Conservation (phyloP, 2,888 invertebrate species). For the Sarcophaga variegata region DNA sequence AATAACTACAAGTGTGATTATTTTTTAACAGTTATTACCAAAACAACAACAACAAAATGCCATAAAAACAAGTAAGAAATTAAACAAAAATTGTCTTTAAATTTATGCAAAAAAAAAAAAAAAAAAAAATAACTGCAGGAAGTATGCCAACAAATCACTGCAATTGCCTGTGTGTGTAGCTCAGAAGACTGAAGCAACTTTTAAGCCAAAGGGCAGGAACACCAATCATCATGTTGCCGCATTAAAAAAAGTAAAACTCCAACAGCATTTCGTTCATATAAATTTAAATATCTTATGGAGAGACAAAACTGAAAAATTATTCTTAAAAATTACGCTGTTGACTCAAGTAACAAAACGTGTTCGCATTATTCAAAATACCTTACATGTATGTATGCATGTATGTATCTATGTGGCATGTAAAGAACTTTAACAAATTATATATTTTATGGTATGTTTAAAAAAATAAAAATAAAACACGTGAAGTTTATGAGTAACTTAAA, state of each 20-base stretch:
- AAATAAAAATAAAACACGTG: not conserved
- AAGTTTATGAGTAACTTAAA: conserved; percentile 75
- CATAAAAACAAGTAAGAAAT: conserved; percentile 45
- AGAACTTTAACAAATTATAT: conserved; percentile 51
- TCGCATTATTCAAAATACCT: not conserved
- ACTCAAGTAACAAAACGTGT: not conserved
- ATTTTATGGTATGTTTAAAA: conserved; percentile 17
- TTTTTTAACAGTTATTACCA: conserved; percentile 4
- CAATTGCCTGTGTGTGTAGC: conserved; percentile 14
- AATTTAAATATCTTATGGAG: conserved; percentile 40
- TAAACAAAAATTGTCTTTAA: conserved; percentile 4
- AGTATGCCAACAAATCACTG: not conserved
- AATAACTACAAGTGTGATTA: conserved; percentile 54
- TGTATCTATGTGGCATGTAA: not conserved
- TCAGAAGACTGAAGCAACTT: conserved; percentile 21
- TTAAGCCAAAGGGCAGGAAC: conserved; percentile 55
- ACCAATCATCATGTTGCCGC: conserved; percentile 58
- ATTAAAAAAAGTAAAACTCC: conserved; percentile 37
- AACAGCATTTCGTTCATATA: conserved; percentile 35
- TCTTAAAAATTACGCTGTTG: not conserved
- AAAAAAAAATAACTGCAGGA: conserved; percentile 27
- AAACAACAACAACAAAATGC: not conserved
- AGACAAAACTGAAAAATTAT: not conserved
- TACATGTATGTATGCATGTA: not conserved
- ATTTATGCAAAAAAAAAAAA: conserved; percentile 59